phyloP scores from a whole-genome alignment of 2,113 vertebrate species.

The Synodontis membranacea region DNA sequence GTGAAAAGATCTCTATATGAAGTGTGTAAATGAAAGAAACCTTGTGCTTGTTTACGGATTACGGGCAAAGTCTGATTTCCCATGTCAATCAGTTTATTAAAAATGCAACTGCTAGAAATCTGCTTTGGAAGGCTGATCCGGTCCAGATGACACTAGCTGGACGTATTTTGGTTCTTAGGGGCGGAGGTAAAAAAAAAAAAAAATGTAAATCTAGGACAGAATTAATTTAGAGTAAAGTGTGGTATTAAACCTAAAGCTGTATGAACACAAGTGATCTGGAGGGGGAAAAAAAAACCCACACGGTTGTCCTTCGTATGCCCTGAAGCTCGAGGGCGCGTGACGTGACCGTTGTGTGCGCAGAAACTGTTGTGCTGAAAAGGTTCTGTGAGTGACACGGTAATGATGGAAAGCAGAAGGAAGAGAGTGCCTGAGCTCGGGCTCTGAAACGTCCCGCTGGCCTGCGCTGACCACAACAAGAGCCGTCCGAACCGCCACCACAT shows the following conservation, averaged over 20 bases:
- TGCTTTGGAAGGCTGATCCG: not conserved
- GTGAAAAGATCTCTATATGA: too few species aligned
- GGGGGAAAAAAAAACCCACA: not conserved
- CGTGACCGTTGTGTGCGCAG: slow-evolving; percentile 35
- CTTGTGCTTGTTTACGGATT: not conserved
- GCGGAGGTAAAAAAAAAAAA: not conserved
- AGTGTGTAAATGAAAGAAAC: too few species aligned
- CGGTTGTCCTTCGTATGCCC: not conserved
- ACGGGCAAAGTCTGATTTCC: not conserved
- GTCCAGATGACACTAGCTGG: not conserved
- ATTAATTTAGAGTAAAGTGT: not conserved
- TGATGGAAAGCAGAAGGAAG: slow-evolving; percentile 44
- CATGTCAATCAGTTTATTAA: not conserved
- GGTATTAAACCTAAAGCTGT: not conserved
- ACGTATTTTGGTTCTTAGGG: not conserved
- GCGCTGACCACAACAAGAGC: slow-evolving; percentile 65
- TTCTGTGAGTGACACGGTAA: slow-evolving; percentile 52
- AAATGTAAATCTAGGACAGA: not conserved
- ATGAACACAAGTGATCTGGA: not conserved
- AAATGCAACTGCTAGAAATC: not conserved
- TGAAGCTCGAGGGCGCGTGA: not conserved
- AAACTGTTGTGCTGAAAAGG: slow-evolving; percentile 68
- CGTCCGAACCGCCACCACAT: slow-evolving; percentile 54
- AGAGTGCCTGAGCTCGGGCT: slow-evolving; percentile 49
- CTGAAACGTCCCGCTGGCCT: slow-evolving; percentile 60